Percentiles rank a stretch among this genome's conserved stretches.
These are phyloP conservation scores for Formica exsecta DNA, from an alignment of 1,140 invertebrate species.

Conservation along the genomic window DNA sequence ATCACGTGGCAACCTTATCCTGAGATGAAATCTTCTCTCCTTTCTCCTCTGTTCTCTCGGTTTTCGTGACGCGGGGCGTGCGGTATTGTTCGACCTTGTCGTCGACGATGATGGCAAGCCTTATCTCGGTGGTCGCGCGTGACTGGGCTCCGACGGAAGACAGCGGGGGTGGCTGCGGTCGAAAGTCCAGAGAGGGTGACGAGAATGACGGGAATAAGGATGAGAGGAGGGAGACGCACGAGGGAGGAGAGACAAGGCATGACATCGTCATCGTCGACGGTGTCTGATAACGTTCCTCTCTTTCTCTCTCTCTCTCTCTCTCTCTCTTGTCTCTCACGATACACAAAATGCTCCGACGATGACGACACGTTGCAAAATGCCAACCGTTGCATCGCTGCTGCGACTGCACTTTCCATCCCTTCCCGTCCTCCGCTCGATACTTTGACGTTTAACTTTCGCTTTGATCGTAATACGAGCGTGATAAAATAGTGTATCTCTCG, in stretches of 20 bases:
- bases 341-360: constrained; percentile 63
- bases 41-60: constrained; percentile 27
- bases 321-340: constrained; percentile 24
- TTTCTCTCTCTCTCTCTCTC: neutral
- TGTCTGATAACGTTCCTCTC: constrained; percentile 66
- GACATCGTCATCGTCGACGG: neutral
- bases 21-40: constrained; percentile 50
- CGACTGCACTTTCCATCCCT: constrained; percentile 65
- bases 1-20: constrained; percentile 70
- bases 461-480: neutral
- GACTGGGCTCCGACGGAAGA: constrained; percentile 72
- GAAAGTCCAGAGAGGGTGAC: constrained; percentile 50
- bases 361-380: constrained; percentile 26
- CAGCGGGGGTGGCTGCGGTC: constrained; percentile 42
- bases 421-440: constrained; percentile 17
- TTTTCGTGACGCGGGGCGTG: constrained; percentile 30
- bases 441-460: constrained; percentile 28
- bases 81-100: constrained; percentile 76
- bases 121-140: constrained; percentile 78
- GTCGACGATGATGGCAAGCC: constrained; percentile 68
- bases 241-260: neutral
- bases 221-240: neutral
- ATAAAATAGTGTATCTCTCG: constrained; percentile 5
- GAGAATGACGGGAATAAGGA: constrained; percentile 31
- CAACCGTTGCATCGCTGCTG: constrained; percentile 58